Evolutionary conservation across 1,140 invertebrate species (phyloP).

Genomic region (Phymorhynchus buccinoides): DNA sequence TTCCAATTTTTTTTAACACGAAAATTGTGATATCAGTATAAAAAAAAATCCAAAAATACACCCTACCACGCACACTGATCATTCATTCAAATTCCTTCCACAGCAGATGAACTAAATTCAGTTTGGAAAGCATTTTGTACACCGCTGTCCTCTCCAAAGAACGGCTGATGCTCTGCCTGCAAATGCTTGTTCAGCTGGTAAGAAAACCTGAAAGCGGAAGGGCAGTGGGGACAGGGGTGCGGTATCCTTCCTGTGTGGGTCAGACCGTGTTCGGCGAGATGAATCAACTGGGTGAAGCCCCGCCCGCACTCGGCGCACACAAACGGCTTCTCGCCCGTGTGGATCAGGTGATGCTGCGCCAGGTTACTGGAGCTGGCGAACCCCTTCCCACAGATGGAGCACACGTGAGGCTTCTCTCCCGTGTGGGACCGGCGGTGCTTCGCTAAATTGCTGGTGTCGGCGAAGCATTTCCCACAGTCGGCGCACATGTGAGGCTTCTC

Average conservation of each 20-base stretch:
- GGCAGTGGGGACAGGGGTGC: too few relatives aligned
- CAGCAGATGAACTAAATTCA: too few relatives aligned
- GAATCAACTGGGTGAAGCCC: conserved; percentile 89
- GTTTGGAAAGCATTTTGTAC: too few relatives aligned
- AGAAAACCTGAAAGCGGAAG: too few relatives aligned
- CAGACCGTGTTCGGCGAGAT: conserved; percentile 86
- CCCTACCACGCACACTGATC: too few relatives aligned
- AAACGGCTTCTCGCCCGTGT: conserved; percentile 96
- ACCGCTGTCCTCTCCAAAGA: too few relatives aligned
- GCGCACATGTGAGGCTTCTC: conserved; percentile 87
- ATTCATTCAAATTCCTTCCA: too few relatives aligned
- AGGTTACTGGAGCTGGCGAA: conserved; percentile 92
- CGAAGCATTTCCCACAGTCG: conserved; percentile 78
- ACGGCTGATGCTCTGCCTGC: too few relatives aligned
- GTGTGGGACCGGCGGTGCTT: conserved; percentile 43
- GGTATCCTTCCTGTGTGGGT: conserved; percentile 80
- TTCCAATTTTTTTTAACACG: too few relatives aligned
- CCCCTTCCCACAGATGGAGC: conserved; percentile 85
- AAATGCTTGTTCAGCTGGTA: too few relatives aligned
- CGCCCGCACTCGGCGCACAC: conserved; percentile 91
- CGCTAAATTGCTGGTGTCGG: conserved; percentile 20
- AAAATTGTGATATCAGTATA: too few relatives aligned
- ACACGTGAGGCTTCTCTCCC: conserved; percentile 78
- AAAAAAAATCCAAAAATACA: too few relatives aligned
- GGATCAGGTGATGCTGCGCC: conserved; percentile 93